These are phyloP conservation scores for Meloidogyne chitwoodi DNA, from an alignment of 1,140 invertebrate species.

Conservation along the genomic window DNA sequence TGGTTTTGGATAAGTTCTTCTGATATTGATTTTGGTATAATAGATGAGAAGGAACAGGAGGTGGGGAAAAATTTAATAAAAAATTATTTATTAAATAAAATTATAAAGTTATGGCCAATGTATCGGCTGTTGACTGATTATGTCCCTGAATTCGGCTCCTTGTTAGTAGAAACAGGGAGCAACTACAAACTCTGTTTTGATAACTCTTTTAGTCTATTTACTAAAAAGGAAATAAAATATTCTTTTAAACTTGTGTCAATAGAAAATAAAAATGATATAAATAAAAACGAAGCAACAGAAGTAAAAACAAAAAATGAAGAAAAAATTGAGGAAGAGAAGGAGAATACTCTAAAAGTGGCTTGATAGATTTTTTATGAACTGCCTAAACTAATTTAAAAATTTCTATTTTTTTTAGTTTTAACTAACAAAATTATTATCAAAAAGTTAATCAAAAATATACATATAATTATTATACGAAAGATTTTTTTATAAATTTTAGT, in stretches of 20 bases:
- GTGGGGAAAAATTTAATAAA: neutral
- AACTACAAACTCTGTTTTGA: constrained; percentile 36
- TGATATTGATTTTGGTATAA: constrained; percentile 33
- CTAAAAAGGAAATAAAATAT: constrained; percentile 37
- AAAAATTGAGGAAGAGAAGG: constrained; percentile 1
- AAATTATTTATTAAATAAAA: constrained; percentile 19
- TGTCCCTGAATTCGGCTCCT: constrained; percentile 31
- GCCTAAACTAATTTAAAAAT: too few relatives aligned
- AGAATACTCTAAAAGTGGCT: neutral
- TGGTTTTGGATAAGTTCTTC: constrained; percentile 33
- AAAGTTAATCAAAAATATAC: too few relatives aligned
- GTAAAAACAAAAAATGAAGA: neutral
- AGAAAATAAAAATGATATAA: neutral
- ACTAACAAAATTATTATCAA: too few relatives aligned
- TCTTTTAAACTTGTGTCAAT: neutral
- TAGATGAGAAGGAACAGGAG: constrained; percentile 11
- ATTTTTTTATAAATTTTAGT: too few relatives aligned
- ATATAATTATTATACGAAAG: too few relatives aligned
- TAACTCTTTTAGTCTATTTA: constrained; percentile 34
- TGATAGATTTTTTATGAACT: too few relatives aligned
- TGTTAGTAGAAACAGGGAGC: constrained; percentile 16
- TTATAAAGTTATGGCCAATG: constrained; percentile 24
- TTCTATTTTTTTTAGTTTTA: too few relatives aligned
- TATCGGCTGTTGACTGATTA: constrained; percentile 35
- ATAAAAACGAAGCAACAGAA: neutral